phyloP scores from a whole-genome alignment of 2,797 vertebrate genomes.

The Siniperca obscura region DNA sequence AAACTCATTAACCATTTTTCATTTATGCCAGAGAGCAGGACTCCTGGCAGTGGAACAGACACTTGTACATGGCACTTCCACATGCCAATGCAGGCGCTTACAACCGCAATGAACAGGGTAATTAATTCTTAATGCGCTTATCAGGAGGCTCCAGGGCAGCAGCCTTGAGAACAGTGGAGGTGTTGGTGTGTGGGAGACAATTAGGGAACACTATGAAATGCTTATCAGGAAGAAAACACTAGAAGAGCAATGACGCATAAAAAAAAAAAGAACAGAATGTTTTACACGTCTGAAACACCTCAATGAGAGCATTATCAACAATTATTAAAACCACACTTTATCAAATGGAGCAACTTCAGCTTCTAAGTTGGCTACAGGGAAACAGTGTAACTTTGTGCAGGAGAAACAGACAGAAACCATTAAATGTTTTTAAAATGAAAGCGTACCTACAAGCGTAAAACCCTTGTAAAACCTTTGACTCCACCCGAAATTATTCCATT shows the following conservation, averaged over 20 bases:
- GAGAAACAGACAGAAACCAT: constrained; percentile 29
- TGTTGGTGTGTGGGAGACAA: constrained; percentile 75
- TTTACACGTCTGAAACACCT: constrained; percentile 66
- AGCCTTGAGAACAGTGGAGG: constrained; percentile 68
- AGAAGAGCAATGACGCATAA: constrained; percentile 45
- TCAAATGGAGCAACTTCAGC: constrained; percentile 61
- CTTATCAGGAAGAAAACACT: constrained; percentile 78
- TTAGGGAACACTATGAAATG: constrained; percentile 69
- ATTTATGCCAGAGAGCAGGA: constrained; percentile 64
- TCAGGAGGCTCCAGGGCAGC: constrained; percentile 77
- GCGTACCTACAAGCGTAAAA: constrained; percentile 29
- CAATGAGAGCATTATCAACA: constrained; percentile 54
- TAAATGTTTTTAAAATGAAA: constrained; percentile 56
- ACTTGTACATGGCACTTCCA: constrained; percentile 57
- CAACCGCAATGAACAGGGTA: constrained; percentile 67
- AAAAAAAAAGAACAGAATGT: constrained; percentile 55
- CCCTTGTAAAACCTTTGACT: constrained; percentile 50
- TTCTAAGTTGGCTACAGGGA: constrained; percentile 26
- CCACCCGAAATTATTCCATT: constrained; percentile 47
- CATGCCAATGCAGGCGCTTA: constrained; percentile 68
- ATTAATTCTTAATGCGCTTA: constrained; percentile 84
- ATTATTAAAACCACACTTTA: constrained; percentile 71
- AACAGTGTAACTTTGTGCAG: constrained; percentile 16
- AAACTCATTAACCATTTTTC: constrained; percentile 77
- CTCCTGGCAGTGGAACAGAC: constrained; percentile 74